Evolutionary conservation across 2,888 invertebrate genomes (phyloP).

Genomic region (Pegoplata infirma): DNA sequence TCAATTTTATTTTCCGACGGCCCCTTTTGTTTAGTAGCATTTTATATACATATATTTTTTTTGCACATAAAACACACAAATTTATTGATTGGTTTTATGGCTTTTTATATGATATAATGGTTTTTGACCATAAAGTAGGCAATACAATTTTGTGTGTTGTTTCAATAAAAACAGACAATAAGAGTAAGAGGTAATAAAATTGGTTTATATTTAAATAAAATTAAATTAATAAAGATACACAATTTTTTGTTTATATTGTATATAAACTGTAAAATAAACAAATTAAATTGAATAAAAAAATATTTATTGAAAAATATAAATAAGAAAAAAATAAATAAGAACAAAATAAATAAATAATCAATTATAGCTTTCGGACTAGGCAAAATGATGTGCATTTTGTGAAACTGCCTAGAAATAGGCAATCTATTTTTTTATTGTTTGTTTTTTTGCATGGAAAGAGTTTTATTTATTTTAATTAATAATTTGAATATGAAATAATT

Average conservation of each 20-base stretch:
- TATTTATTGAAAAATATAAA: not conserved
- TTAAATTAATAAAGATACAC: not conserved
- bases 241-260: not conserved
- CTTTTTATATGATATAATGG: not conserved
- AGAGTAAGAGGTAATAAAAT: not conserved
- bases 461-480: too few relatives aligned
- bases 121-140: not conserved
- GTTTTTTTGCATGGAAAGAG: too few relatives aligned
- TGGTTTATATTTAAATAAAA: not conserved
- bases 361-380: too few relatives aligned
- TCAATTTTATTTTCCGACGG: not conserved
- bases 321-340: too few relatives aligned
- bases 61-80: constrained; percentile 9
- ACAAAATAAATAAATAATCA: too few relatives aligned
- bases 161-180: not conserved
- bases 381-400: too few relatives aligned
- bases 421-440: too few relatives aligned
- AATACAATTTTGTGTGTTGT: not conserved
- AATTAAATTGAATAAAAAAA: not conserved
- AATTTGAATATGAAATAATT: too few relatives aligned
- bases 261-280: not conserved
- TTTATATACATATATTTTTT: not conserved
- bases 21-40: not conserved
- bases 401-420: too few relatives aligned
- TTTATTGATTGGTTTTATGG: not conserved